Percentiles rank a stretch among this genome's conserved stretches.
Conservation (phyloP, 53 echinoderm and acorn worm genomes). For the Crossaster papposus region DNA sequence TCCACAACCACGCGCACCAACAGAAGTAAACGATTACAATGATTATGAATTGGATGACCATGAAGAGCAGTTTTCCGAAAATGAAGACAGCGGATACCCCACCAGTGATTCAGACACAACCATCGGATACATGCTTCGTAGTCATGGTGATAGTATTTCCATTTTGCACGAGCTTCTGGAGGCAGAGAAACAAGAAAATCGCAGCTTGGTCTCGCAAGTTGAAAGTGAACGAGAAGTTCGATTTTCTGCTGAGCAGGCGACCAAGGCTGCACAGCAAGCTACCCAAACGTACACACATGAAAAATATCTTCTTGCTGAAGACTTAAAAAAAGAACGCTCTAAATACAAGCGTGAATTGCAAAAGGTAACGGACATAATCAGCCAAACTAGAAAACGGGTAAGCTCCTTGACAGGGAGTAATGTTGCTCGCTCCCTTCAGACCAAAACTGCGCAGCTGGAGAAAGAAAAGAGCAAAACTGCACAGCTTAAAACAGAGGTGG, state of each 20-base stretch:
- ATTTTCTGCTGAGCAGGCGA: background rate
- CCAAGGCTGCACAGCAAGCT: background rate
- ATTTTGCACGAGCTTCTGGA: slow-evolving; percentile 36
- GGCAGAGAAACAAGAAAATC: slow-evolving; percentile 15
- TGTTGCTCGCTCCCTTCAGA: background rate
- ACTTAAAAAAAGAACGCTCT: background rate
- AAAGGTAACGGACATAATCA: background rate
- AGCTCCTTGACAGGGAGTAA: background rate
- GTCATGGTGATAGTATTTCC: slow-evolving; percentile 39
- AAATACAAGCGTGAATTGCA: background rate
- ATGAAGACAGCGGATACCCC: slow-evolving; percentile 11
- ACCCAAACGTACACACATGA: background rate
- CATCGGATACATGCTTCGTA: slow-evolving; percentile 32
- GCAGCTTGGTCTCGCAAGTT: background rate
- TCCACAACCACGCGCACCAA: background rate
- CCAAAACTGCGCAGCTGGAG: background rate
- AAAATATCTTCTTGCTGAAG: background rate
- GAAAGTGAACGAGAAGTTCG: background rate
- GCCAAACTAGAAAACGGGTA: background rate
- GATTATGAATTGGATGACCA: background rate
- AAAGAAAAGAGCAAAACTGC: background rate
- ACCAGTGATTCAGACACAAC: background rate
- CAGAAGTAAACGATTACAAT: background rate
- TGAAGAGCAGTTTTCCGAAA: background rate
- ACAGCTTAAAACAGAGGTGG: background rate